These are phyloP conservation scores for Tridacna gigas DNA, from an alignment of 2,888 invertebrate genomes.

Conservation along the genomic window DNA sequence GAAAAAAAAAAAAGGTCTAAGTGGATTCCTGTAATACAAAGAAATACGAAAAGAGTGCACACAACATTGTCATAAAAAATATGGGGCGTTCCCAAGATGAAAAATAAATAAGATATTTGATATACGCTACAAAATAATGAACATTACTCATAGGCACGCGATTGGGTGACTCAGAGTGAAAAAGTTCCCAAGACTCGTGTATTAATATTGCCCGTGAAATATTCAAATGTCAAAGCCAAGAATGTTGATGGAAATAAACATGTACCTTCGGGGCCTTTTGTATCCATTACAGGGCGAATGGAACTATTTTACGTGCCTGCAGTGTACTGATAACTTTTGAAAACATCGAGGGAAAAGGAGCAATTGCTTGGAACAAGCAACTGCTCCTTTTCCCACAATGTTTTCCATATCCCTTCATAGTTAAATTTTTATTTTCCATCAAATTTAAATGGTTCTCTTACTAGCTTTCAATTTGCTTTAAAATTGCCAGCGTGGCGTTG, in stretches of 20 bases:
- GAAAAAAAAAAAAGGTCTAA: no score
- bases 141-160: not conserved
- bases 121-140: not conserved
- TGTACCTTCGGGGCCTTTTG: not conserved
- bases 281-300: not conserved
- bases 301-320: not conserved
- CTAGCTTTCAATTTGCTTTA: no score
- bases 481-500: no score
- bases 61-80: no score
- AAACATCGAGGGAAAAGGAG: not conserved
- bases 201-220: not conserved
- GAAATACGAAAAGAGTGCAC: no score
- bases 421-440: no score
- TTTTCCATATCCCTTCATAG: not conserved
- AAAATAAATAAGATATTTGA: no score
- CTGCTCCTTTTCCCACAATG: not conserved
- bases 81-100: no score
- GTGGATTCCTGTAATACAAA: no score
- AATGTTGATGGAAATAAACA: not conserved
- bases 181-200: not conserved
- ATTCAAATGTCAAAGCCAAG: conserved; percentile 1
- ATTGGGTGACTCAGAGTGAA: not conserved
- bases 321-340: not conserved
- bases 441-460: no score
- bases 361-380: not conserved